Evolutionary conservation across 2,797 vertebrate genomes (phyloP).

Genomic region (Rhincodon typus): DNA sequence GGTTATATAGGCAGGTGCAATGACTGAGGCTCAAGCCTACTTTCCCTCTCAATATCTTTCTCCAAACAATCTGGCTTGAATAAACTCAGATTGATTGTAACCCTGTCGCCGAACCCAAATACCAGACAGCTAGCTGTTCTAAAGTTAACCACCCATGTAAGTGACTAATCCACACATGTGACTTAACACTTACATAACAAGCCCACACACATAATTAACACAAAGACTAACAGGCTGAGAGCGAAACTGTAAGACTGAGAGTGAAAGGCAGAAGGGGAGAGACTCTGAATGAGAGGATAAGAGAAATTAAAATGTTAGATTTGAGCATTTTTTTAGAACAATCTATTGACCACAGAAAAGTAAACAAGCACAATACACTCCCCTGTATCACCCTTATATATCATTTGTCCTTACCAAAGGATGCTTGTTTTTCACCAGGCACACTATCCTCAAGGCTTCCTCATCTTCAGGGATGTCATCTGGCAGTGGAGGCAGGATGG

Average conservation of each 20-base stretch:
- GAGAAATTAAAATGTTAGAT: neutral
- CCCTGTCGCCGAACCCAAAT: neutral
- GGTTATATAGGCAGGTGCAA: neutral
- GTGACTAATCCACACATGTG: neutral
- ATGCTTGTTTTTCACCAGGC: slow-evolving; percentile 94
- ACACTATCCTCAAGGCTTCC: slow-evolving; percentile 85
- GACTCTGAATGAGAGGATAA: neutral
- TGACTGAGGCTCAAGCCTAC: neutral
- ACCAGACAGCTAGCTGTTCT: neutral
- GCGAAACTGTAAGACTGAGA: neutral
- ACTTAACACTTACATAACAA: neutral
- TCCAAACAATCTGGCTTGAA: neutral
- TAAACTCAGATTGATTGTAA: neutral
- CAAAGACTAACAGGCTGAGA: neutral
- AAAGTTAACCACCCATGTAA: neutral
- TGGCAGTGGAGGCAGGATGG: slow-evolving; percentile 77
- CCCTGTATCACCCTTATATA: neutral
- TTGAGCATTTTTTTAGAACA: neutral
- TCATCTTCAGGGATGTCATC: slow-evolving; percentile 79
- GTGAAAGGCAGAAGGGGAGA: neutral
- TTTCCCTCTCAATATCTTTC: neutral
- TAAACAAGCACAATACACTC: neutral
- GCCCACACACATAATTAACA: neutral
- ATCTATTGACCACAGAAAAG: neutral
- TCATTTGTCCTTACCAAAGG: slow-evolving; percentile 71